Base-by-base conservation (phyloP, 2,797 vertebrate genomes). In the Manis crassicaudata region DNA sequence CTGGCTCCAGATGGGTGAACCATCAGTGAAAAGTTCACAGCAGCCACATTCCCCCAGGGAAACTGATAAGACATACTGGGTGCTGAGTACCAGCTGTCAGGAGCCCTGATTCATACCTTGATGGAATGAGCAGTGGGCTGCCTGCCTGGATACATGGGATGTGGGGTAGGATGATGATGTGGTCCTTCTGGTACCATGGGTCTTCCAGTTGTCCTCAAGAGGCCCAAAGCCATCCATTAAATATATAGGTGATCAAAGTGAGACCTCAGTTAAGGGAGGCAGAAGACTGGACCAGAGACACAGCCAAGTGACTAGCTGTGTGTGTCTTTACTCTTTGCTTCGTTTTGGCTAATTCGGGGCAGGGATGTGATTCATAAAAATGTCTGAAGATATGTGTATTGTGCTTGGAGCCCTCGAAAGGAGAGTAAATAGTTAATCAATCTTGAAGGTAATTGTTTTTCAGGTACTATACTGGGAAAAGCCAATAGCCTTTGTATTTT, bases 81-180 rank as follows among this genome's bases (percentile, higher is more conserved):
- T 85, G 56, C 91, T 11, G 10, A 50, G 63, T 10, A 25, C 46
- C 85, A 13, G 37, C 35, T 43, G 6, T 1, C 2, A 81, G 95
- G 80, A 90, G 90, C 50, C 83, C 92, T 54, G 68, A 72, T 96
- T 97, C 84, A 67, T 92, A 75, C 88, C 97, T 97, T 77, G 80
- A 8, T 95, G 95, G 97, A 83, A 91, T 54, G 89, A 97, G 58
- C 72, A 32, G n/a, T 80, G 58, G 27, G 16, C 62, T 2, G 0
- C 63, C 52, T 21, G 3, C 67, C 32, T 7, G 75, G 8, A 25
- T 46, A 0, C 21, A 32, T 40, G 32, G 68, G 23, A 4, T 35
- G 8, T n/a, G 23, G 27, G 32, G 6, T 29, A 25, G 84, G 23
- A 27, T 23, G 58, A n/a, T 17, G 6, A 25, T 7, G 21, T 37